Conservation (phyloP, 2,888 invertebrate species). For the Eupelmus urozonus region DNA sequence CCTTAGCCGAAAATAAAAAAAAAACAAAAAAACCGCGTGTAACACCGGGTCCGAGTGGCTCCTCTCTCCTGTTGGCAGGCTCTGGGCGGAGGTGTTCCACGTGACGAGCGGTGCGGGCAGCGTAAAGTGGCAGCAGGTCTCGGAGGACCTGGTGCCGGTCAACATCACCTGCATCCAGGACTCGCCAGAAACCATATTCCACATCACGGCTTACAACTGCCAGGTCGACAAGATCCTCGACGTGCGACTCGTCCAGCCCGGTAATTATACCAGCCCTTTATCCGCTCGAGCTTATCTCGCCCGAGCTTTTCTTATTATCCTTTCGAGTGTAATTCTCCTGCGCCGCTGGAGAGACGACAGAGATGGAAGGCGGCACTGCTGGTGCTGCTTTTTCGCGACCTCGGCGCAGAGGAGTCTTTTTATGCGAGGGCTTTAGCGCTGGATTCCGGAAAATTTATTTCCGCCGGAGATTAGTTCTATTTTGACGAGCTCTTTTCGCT, state of each 20-base stretch:
- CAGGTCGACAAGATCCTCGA: slow-evolving; percentile 99
- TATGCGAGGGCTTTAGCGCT: neutral
- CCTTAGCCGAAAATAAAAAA: too few relatives aligned
- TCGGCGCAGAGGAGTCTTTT: too few relatives aligned
- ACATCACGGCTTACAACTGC: slow-evolving; percentile 99
- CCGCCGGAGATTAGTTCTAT: slow-evolving; percentile 24
- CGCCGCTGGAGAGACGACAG: too few relatives aligned
- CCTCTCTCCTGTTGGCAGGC: slow-evolving; percentile 80
- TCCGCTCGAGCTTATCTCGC: too few relatives aligned
- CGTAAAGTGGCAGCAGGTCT: slow-evolving; percentile 98
- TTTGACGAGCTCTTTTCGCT: slow-evolving; percentile 9
- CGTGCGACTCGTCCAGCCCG: slow-evolving; percentile 97
- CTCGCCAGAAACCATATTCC: slow-evolving; percentile 97
- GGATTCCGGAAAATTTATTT: slow-evolving; percentile 37
- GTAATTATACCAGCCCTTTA: too few relatives aligned
- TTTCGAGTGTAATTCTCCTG: slow-evolving; percentile 10
- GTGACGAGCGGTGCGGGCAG: slow-evolving; percentile 95
- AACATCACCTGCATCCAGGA: slow-evolving; percentile 99
- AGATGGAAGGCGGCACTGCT: neutral
- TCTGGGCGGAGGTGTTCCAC: slow-evolving; percentile 99
- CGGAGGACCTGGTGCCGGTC: slow-evolving; percentile 98
- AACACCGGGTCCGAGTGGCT: slow-evolving; percentile 25
- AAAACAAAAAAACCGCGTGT: too few relatives aligned
- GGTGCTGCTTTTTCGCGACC: neutral
- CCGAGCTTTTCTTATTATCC: too few relatives aligned